phyloP scores from a whole-genome alignment of 2,888 invertebrate genomes.

The Neoascia interrupta region DNA sequence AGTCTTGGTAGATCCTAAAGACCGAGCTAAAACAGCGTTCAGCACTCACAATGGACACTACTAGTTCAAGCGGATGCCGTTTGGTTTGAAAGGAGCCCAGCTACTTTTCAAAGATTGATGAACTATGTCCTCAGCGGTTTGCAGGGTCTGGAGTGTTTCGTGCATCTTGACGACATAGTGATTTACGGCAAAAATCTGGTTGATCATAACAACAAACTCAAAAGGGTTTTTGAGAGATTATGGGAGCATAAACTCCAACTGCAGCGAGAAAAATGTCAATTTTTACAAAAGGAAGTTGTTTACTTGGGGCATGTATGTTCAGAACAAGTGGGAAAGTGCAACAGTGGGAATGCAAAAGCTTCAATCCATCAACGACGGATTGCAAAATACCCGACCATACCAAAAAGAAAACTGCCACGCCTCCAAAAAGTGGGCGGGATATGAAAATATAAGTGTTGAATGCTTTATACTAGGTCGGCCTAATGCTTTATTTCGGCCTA shows the following conservation, averaged over 20 bases:
- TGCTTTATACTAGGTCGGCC: no score
- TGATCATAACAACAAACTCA: constrained; percentile 70
- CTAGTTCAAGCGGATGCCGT: constrained; percentile 70
- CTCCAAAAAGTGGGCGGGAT: no score
- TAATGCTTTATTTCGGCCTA: no score
- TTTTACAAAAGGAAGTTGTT: constrained; percentile 66
- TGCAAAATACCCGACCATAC: no score
- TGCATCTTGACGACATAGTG: constrained; percentile 36
- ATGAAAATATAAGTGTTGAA: no score
- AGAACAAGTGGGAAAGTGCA: no score
- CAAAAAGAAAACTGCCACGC: no score
- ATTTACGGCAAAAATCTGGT: constrained; percentile 67
- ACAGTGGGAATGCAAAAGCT: no score
- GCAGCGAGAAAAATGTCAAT: constrained; percentile 71
- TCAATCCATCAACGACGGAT: no score
- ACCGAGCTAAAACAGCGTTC: constrained; percentile 53
- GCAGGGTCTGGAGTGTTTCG: constrained; percentile 70
- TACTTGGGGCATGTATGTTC: constrained; percentile 73
- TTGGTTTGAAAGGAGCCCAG: no score
- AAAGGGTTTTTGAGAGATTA: constrained; percentile 67
- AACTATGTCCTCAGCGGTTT: constrained; percentile 74
- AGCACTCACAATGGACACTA: constrained; percentile 38
- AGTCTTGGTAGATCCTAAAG: constrained; percentile 32
- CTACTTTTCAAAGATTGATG: constrained; percentile 77
- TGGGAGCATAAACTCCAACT: constrained; percentile 69